phyloP scores from a whole-genome alignment of 2,888 invertebrate species.

The Herminia tarsipennalis region DNA sequence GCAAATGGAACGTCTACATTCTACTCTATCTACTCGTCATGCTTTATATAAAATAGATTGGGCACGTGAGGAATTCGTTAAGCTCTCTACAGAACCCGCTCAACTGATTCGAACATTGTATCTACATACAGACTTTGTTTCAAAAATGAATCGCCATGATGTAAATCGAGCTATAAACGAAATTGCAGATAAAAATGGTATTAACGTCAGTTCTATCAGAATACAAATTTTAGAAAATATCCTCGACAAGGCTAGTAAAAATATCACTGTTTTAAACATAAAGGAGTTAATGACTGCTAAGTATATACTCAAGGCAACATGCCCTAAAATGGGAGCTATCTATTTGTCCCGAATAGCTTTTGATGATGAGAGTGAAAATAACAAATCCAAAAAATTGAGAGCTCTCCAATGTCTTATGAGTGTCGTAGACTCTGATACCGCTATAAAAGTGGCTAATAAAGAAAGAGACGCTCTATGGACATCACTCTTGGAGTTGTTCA shows the following conservation, averaged over 20 bases:
- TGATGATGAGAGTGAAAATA: slow-evolving; percentile 77
- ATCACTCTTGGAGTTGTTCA: slow-evolving; percentile 73
- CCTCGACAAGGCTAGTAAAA: slow-evolving; percentile 64
- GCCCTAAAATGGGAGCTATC: slow-evolving; percentile 82
- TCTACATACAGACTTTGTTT: slow-evolving; percentile 73
- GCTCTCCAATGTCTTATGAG: slow-evolving; percentile 82
- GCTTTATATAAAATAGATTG: slow-evolving; percentile 79
- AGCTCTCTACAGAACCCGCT: slow-evolving; percentile 74
- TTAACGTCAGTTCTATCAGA: slow-evolving; percentile 77
- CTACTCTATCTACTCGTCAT: slow-evolving; percentile 78
- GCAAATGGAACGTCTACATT: slow-evolving; percentile 80
- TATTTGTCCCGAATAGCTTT: slow-evolving; percentile 80
- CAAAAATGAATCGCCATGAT: slow-evolving; percentile 73
- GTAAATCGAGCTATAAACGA: slow-evolving; percentile 79
- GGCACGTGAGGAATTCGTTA: slow-evolving; percentile 77
- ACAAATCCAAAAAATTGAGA: slow-evolving; percentile 77
- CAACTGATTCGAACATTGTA: slow-evolving; percentile 79
- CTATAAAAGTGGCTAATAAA: slow-evolving; percentile 74
- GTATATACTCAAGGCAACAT: slow-evolving; percentile 80
- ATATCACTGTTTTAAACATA: slow-evolving; percentile 57
- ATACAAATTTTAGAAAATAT: slow-evolving; percentile 80
- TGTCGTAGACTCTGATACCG: slow-evolving; percentile 75
- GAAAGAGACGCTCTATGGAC: slow-evolving; percentile 74
- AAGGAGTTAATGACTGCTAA: slow-evolving; percentile 77
- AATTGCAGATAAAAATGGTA: slow-evolving; percentile 80